Evolutionary conservation across 2,888 invertebrate species (phyloP).

Genomic region (Phytoseiulus persimilis): DNA sequence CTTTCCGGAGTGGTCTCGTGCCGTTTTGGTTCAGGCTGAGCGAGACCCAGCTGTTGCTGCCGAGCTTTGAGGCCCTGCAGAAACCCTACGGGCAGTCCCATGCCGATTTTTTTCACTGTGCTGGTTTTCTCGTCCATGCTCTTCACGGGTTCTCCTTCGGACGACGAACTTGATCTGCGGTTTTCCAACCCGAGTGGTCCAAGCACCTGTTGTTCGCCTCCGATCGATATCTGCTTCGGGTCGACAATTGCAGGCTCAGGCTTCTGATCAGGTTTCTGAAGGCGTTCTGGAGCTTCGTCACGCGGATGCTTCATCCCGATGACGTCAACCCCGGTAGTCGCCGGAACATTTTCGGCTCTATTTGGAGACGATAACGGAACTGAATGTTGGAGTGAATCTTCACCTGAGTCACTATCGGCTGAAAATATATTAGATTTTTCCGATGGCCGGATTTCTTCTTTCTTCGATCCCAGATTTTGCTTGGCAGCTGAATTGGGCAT

Average conservation of each 20-base stretch:
- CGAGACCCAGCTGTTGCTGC: conserved; percentile 19
- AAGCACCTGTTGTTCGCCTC: too few relatives aligned
- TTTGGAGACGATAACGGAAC: not conserved
- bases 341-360: too few relatives aligned
- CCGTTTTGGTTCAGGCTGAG: not conserved
- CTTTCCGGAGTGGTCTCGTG: not conserved
- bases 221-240: too few relatives aligned
- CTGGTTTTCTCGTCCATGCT: not conserved
- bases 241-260: too few relatives aligned
- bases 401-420: not conserved
- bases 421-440: not conserved
- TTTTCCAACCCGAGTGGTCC: too few relatives aligned
- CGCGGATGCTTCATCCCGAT: too few relatives aligned
- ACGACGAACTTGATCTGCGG: not conserved
- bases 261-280: too few relatives aligned
- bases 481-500: too few relatives aligned
- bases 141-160: not conserved
- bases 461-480: not conserved
- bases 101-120: conserved; percentile 8
- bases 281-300: too few relatives aligned
- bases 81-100: not conserved
- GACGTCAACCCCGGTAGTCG: too few relatives aligned
- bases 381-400: not conserved
- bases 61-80: conserved; percentile 8
- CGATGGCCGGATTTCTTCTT: not conserved